These are phyloP conservation scores for Thaleichthys pacificus DNA, from an alignment of 2,797 vertebrate genomes.

Conservation along the genomic window DNA sequence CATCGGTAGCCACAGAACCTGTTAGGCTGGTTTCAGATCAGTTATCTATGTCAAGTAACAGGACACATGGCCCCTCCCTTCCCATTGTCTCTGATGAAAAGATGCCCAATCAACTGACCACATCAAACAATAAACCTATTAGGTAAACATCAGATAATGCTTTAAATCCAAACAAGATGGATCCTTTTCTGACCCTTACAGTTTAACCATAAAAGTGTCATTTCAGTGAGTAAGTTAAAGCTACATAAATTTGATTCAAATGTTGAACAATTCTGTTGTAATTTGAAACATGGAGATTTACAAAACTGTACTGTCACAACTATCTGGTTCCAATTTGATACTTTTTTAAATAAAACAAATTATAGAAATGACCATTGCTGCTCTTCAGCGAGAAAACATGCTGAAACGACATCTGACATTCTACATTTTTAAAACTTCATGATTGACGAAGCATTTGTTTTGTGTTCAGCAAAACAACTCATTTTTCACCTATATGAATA, in stretches of 20 bases:
- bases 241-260: conserved; percentile 41
- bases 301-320: conserved; percentile 53
- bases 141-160: conserved; percentile 1
- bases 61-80: conserved; percentile 24
- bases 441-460: conserved; percentile 61
- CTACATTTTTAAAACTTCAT: conserved; percentile 56
- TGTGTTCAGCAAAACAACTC: conserved; percentile 55
- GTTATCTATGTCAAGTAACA: conserved; percentile 19
- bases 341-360: conserved; percentile 24
- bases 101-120: conserved; percentile 25
- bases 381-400: conserved; percentile 47
- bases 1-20: conserved; percentile 38
- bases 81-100: conserved; percentile 22
- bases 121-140: conserved; percentile 15
- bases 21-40: conserved; percentile 63
- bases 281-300: conserved; percentile 22
- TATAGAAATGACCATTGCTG: conserved; percentile 29
- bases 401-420: conserved; percentile 54
- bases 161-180: conserved; percentile 52
- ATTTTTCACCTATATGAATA: conserved; percentile 29
- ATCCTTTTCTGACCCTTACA: conserved; percentile 32
- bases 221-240: conserved; percentile 4
- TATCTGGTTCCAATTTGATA: conserved; percentile 37
- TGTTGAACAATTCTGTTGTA: conserved; percentile 29
- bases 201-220: not conserved